Evolutionary conservation across 2,113 vertebrate genomes (phyloP).

Genomic region (Saguinus imperator): DNA sequence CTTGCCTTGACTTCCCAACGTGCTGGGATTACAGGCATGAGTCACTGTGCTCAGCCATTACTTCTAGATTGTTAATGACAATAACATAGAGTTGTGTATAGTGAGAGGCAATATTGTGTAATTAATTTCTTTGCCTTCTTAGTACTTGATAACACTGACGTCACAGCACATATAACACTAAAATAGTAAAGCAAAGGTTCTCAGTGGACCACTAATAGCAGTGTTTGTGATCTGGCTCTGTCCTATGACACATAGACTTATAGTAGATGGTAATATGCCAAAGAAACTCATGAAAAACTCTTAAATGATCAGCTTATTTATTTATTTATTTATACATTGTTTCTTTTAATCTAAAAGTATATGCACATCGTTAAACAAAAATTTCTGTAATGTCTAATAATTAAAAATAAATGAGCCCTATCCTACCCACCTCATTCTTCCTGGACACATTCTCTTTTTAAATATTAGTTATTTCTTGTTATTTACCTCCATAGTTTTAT

Average conservation of each 20-base stretch:
- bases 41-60: not conserved
- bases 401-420: not conserved
- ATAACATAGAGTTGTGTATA: not conserved
- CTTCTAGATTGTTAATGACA: not conserved
- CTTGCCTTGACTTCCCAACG: no score
- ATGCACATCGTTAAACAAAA: not conserved
- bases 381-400: not conserved
- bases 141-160: not conserved
- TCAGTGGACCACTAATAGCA: not conserved
- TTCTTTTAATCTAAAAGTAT: not conserved
- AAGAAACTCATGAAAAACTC: not conserved
- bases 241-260: not conserved
- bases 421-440: not conserved
- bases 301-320: not conserved
- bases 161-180: not conserved
- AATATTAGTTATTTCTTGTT: not conserved
- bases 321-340: not conserved
- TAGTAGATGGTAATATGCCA: not conserved
- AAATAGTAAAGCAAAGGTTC: not conserved
- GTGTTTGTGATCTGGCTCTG: not conserved
- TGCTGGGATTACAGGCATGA: no score
- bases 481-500: not conserved
- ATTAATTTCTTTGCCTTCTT: slow-evolving; percentile 25
- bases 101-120: not conserved
- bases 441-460: not conserved